These are phyloP conservation scores for Zosterops pallidus DNA, from an alignment of 2,113 vertebrate species.

Conservation along the genomic window DNA sequence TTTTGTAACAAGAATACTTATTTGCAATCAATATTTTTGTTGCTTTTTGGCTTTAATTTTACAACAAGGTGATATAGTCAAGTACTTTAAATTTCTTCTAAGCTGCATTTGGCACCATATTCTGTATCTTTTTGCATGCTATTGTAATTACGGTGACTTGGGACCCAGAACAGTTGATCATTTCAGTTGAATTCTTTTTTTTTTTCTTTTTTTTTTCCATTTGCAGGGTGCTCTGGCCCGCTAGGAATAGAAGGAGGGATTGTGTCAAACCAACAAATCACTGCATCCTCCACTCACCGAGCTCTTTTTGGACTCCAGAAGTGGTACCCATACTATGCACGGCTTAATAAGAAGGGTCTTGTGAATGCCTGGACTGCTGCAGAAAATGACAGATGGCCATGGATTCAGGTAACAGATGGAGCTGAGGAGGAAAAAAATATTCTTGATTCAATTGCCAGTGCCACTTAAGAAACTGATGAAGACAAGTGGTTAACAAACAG, in stretches of 20 bases:
- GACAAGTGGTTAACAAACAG: background rate
- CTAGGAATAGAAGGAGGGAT: conserved; percentile 97
- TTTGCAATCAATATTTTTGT: background rate
- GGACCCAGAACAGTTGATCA: background rate
- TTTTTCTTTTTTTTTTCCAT: background rate
- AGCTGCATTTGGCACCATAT: background rate
- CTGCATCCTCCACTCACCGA: conserved; percentile 95
- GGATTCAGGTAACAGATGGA: conserved; percentile 94
- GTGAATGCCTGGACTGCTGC: conserved; percentile 99
- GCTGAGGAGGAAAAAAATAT: background rate
- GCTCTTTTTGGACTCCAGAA: conserved; percentile 98
- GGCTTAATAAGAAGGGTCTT: conserved; percentile 98
- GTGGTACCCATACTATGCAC: conserved; percentile 97
- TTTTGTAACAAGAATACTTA: background rate
- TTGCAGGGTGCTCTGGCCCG: conserved; percentile 91
- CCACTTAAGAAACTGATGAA: conserved; percentile 47
- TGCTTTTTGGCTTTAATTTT: background rate
- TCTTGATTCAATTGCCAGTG: conserved; percentile 19
- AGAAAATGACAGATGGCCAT: conserved; percentile 99
- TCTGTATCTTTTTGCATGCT: background rate
- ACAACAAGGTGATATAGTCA: background rate
- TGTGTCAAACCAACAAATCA: conserved; percentile 98
- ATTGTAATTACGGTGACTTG: background rate
- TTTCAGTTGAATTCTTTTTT: background rate
- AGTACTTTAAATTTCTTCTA: background rate